phyloP scores from a whole-genome alignment of 2,113 vertebrate species.

The Crotalus helleri region DNA sequence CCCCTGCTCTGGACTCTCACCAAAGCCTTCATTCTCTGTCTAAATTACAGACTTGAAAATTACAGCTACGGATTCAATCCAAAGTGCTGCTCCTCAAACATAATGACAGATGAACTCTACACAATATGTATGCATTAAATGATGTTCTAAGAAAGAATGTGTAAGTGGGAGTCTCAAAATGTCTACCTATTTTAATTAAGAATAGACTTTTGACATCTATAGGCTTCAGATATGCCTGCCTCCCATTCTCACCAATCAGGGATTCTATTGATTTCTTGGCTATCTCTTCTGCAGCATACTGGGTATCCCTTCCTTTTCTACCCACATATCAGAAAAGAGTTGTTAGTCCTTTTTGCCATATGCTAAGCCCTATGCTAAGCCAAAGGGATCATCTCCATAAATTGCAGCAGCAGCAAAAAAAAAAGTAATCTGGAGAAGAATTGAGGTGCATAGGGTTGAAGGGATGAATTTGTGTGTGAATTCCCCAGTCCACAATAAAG shows the following conservation, averaged over 20 bases:
- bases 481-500: not conserved
- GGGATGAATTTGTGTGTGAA: not conserved
- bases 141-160: not conserved
- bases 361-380: not conserved
- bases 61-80: not conserved
- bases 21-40: not conserved
- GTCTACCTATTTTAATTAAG: not conserved
- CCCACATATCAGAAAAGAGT: not conserved
- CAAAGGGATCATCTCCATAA: not conserved
- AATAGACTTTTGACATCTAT: not conserved
- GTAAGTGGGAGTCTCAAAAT: not conserved
- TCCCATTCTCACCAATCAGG: not conserved
- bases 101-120: not conserved
- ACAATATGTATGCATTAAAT: not conserved
- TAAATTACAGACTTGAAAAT: not conserved
- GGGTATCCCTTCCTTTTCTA: not conserved
- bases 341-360: not conserved
- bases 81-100: not conserved
- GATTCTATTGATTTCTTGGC: not conserved
- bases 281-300: not conserved
- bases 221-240: not conserved
- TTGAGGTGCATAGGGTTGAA: not conserved
- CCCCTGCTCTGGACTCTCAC: not conserved
- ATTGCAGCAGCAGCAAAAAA: not conserved
- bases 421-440: not conserved